Base-by-base conservation (phyloP, 2,797 vertebrate species). In the Cetoscarus ocellatus region DNA sequence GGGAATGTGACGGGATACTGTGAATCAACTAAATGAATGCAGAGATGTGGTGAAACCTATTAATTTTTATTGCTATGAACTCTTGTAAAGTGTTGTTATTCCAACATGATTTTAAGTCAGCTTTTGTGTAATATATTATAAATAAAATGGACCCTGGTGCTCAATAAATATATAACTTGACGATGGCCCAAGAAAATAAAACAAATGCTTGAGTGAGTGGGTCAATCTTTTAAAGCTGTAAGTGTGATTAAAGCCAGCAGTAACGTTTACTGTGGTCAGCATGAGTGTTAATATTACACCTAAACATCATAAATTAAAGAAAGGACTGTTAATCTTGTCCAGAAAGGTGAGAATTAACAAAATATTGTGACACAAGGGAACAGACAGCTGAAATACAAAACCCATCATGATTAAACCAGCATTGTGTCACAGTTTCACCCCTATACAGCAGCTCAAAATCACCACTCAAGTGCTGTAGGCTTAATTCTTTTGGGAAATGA, bases 1-100 rank as follows among this genome's bases (percentile, higher is more conserved):
- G 77, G 78, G 80, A 88, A 83, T 77, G 42, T 75, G 75, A 75
- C 76, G 65, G 47, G 63, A 86, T 53, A 48, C 60, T 82, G 66
- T 65, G 64, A 84, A 86, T 85, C 70, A 61, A 60, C 47, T 64
- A 56, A 57, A 36, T 12, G 72, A 57, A 70, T 76, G 43, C 56
- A 65, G 59, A 73, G 64, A 19, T 56, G 35, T 45, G 51, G 27
- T 0, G 6, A 61, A 18, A 10, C 17, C 38, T 19, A 12, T 54
- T 15, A 8, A 5, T 47, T 69, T 70, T 77, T 67, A 64, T 73
- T 45, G 8, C 35, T 53, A 35, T 58, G 18, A 77, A 52, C 54
- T 58, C 43, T 18, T 43, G 0, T 44, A 43, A 59, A 52, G 14
- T 38, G 38, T 54, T 38, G 35, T 54, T 60, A 52, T 71, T 52